Evolutionary conservation across 2,113 vertebrate species (phyloP).

Genomic region (Planiliza haematocheilus): DNA sequence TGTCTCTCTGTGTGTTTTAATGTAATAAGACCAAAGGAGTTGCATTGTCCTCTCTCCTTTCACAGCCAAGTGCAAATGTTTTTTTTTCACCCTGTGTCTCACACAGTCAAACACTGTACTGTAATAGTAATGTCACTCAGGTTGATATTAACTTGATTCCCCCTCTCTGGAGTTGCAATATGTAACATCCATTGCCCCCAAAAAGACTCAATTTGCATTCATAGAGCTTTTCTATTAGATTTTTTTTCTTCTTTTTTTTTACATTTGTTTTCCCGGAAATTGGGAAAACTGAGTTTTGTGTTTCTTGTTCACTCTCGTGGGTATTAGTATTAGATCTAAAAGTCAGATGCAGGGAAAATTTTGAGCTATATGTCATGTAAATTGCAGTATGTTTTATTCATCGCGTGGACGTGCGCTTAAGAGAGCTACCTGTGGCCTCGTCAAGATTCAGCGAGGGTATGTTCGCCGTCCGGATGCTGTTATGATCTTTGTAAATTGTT

Average conservation of each 20-base stretch:
- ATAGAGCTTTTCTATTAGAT: conserved; percentile 85
- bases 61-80: conserved; percentile 59
- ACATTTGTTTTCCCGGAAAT: conserved; percentile 72
- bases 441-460: conserved; percentile 48
- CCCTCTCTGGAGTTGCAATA: conserved; percentile 55
- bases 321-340: conserved; percentile 76
- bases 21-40: conserved; percentile 72
- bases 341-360: conserved; percentile 75
- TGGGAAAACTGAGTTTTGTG: conserved; percentile 54
- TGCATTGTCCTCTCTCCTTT: conserved; percentile 36
- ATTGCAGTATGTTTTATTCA: conserved; percentile 85
- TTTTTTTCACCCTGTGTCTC: conserved; percentile 37
- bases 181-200: conserved; percentile 51
- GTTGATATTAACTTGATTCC: conserved; percentile 75
- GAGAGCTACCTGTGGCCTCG: conserved; percentile 70
- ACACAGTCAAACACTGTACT: conserved; percentile 42
- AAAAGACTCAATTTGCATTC: conserved; percentile 82
- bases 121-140: conserved; percentile 70
- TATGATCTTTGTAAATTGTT: conserved; percentile 76
- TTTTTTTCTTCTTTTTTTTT: conserved; percentile 36
- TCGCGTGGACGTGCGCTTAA: conserved; percentile 30
- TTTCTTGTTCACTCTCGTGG: conserved; percentile 51
- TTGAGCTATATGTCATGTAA: conserved; percentile 81
- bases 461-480: conserved; percentile 56
- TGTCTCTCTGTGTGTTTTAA: conserved; percentile 72